Evolutionary conservation across 2,888 invertebrate genomes (phyloP), one percentile per base, ranked within the genome.

Genomic region (Gerris lacustris): DNA sequence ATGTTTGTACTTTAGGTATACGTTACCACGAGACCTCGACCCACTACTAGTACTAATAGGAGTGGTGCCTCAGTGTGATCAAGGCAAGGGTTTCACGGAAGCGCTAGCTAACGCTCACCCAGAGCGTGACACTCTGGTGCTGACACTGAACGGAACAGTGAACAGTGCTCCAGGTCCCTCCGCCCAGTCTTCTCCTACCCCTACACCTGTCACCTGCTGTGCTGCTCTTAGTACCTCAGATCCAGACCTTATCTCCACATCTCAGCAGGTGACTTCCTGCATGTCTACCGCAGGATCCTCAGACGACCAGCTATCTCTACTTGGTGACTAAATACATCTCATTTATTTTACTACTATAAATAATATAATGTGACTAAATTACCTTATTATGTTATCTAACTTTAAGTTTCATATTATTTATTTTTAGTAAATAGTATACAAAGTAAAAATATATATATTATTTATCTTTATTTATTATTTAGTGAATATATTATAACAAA

Each of bases 1-100:
- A 31, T 31, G 31, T 31, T 31, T 31, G 31, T 31, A 31, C 31
- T 64, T n/a, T 18, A 75, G 75, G 64, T 76, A 74, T 67, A 73
- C 70, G 11, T 71, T 76, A n/a, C 76, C 76, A 9, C 66, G 74
- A 47, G 75, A 76, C 63, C 66, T 74, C 68, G 75, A 76, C 67
- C 76, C 76, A 6, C 69, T 76, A 18, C 67, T 76, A 31, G 75
- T 76, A 44, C 71, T 74, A 11, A 67, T 76, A 9, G 76, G 76
- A 5, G 73, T 73, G 9, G 73, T 73, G 5, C 75, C 75, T 2
- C 75, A 74, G 70, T 76, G 75, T 63, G 76, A 76, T 64, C 69
- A 72, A 45, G 76, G 76, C 6, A 70, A 70, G 18, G 74, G 74
- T n/a, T 73, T 76, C 68, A 63, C 69, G 44, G 72, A 70, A 7